These are phyloP conservation scores for Aphrophora alni DNA, from an alignment of 2,888 invertebrate species.

Conservation along the genomic window DNA sequence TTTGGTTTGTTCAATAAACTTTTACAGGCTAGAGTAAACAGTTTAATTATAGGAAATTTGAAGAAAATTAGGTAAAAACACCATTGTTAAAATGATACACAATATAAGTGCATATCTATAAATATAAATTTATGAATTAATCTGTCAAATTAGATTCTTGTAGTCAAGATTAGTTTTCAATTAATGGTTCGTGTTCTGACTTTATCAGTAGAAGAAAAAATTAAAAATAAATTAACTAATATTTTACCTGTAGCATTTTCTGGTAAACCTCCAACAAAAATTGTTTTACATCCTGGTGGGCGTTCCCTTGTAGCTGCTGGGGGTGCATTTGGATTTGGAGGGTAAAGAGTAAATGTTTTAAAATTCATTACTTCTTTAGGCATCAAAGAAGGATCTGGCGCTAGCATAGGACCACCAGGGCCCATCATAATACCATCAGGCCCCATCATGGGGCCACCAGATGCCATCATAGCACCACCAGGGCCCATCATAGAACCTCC, in stretches of 20 bases:
- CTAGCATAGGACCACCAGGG: constrained; percentile 46
- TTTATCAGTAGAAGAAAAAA: too few relatives aligned
- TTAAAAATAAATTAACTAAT: too few relatives aligned
- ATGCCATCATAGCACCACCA: constrained; percentile 21
- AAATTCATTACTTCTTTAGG: constrained; percentile 76
- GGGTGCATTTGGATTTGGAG: constrained; percentile 84
- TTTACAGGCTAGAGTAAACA: too few relatives aligned
- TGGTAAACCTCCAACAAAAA: constrained; percentile 93
- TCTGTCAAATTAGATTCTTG: too few relatives aligned
- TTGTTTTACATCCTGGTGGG: constrained; percentile 91
- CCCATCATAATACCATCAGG: constrained; percentile 42
- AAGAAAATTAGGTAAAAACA: too few relatives aligned
- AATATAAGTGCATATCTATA: too few relatives aligned
- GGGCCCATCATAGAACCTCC: constrained; percentile 27
- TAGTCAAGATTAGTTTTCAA: too few relatives aligned
- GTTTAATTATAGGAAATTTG: too few relatives aligned
- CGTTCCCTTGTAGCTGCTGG: constrained; percentile 83
- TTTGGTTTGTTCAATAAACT: too few relatives aligned
- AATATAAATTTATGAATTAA: too few relatives aligned
- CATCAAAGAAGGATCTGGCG: constrained; percentile 51
- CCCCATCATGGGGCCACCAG: constrained; percentile 31
- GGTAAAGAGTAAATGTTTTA: constrained; percentile 84
- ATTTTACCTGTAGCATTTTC: constrained; percentile 78
- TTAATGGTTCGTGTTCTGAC: too few relatives aligned
- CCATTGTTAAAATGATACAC: too few relatives aligned